These are phyloP conservation scores for Xestoiulus laeticollis DNA, from an alignment of 2,888 invertebrate species.

Conservation along the genomic window DNA sequence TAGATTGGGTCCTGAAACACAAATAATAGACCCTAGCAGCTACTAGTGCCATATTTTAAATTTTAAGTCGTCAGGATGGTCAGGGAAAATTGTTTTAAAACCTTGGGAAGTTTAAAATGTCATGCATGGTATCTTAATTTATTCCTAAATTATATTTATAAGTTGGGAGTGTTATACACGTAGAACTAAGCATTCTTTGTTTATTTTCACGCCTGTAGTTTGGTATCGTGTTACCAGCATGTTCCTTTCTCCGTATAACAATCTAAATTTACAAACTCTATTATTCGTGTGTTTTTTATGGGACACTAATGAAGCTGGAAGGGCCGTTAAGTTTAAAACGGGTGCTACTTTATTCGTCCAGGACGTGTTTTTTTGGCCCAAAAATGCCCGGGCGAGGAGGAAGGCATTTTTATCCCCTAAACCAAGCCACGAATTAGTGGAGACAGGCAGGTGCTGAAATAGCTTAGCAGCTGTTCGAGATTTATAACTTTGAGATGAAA, in stretches of 20 bases:
- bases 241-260: neutral
- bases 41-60: too few species aligned
- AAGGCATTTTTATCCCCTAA: neutral
- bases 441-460: slow-evolving; percentile 29
- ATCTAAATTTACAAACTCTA: neutral
- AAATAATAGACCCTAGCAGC: too few species aligned
- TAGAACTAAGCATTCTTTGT: too few species aligned
- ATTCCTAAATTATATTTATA: too few species aligned
- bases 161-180: too few species aligned
- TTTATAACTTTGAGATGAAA: slow-evolving; percentile 8
- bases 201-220: neutral
- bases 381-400: neutral
- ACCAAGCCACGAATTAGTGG: slow-evolving; percentile 18
- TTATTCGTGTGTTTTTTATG: neutral
- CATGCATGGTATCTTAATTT: too few species aligned
- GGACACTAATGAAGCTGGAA: slow-evolving; percentile 18
- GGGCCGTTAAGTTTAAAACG: slow-evolving; percentile 8
- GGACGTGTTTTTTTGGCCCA: neutral
- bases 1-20: too few species aligned
- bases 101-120: too few species aligned
- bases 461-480: neutral
- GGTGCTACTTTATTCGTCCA: neutral
- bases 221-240: neutral
- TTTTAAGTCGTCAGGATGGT: too few species aligned
- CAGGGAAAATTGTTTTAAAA: too few species aligned